Percentiles rank a stretch among this genome's conserved stretches.
Conservation (phyloP, 2,113 vertebrate genomes). For the Sebastes schlegelii region DNA sequence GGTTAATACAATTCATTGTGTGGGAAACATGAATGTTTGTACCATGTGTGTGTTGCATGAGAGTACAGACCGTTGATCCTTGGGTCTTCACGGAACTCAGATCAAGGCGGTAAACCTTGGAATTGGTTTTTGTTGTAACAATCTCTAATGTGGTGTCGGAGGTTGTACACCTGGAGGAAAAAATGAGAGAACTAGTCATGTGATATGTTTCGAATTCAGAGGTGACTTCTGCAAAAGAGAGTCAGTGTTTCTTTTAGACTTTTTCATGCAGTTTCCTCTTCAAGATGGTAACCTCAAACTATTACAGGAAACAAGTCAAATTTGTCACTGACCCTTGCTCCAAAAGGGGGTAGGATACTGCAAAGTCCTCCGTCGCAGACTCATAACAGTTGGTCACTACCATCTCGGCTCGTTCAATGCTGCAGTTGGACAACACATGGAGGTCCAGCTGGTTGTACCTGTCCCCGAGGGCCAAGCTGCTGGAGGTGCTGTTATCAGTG, state of each 20-base stretch:
- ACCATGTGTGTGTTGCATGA: neutral
- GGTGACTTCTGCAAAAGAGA: neutral
- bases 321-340: constrained; percentile 70
- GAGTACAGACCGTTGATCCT: constrained; percentile 61
- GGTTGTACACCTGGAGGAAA: constrained; percentile 65
- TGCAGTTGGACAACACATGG: constrained; percentile 66
- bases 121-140: neutral
- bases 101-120: constrained; percentile 74
- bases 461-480: neutral
- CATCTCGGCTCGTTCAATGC: constrained; percentile 53
- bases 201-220: constrained; percentile 1
- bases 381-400: constrained; percentile 58
- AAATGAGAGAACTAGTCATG: neutral
- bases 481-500: neutral
- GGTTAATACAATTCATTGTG: neutral
- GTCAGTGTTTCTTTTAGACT: neutral
- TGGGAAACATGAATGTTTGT: neutral
- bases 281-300: neutral
- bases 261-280: neutral
- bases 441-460: constrained; percentile 66
- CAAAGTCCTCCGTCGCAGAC: constrained; percentile 69
- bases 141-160: constrained; percentile 56
- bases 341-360: constrained; percentile 22
- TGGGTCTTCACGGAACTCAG: neutral
- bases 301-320: neutral